Evolutionary conservation across 2,888 invertebrate genomes (phyloP), one percentile per base, ranked within the genome.

Genomic region (Spodoptera littoralis): DNA sequence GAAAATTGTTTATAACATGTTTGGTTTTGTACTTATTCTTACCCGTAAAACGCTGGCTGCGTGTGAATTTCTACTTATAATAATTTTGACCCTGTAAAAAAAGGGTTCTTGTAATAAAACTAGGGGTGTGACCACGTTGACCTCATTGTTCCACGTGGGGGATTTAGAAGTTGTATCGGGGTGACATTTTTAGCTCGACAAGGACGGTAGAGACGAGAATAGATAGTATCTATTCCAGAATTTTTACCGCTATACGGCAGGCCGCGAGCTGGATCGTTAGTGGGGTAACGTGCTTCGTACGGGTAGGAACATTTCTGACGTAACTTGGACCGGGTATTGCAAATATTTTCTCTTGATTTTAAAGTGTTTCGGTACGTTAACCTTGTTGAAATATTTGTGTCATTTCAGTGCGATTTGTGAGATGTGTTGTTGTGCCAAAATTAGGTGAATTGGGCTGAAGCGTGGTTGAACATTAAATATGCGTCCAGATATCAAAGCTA

Each of bases 161-260:
- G 60, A 47, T 42, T 41, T 13, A 44, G 36, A 41, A 51, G 22
- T 41, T 12, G 13, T 55, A 52, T 42, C 49, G 48, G 50, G 46
- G 36, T 48, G 62, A 64, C 57, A 69, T 59, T 70, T 61, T 50
- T 63, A 66, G 73, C 60, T 55, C 52, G 65, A 69, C 69, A 71
- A 62, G 70, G 70, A 76, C 70, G 6, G 64, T 18, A 18, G 46
- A 45, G 60, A 66, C 66, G 43, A 70, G 71, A 72, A 76, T 79
- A 79, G 71, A 62, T 56, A 4, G 60, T 52, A 56, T 47, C 45
- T 65, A 58, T 66, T 71, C 74, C 73, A 74, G 79, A 70, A 57
- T 70, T 71, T 55, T 54, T 70, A 54, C 56, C 66, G 73, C 30
- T 70, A 67, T 66, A 44, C 72, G 53, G 55, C 55, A 30, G 45